A percentile compares a stretch with the other conserved stretches of the same genome.
These are phyloP conservation scores for Drosophila nebulosa DNA, from an alignment of 1,140 invertebrate species.

Conservation along the genomic window DNA sequence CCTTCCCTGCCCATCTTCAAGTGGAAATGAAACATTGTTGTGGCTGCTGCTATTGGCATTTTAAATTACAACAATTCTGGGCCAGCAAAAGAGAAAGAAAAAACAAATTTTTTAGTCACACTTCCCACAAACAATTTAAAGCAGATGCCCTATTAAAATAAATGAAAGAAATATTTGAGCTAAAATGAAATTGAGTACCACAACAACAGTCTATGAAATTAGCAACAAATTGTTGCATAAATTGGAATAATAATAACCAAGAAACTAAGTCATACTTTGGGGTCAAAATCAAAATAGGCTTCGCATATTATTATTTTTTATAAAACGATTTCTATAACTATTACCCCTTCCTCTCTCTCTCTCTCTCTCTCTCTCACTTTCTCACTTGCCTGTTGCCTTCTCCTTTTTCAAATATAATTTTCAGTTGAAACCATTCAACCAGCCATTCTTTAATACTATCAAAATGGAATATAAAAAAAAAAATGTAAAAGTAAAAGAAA, in stretches of 20 bases:
- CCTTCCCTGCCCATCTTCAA: constrained; percentile 21
- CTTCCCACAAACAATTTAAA: constrained; percentile 56
- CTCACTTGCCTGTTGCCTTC: neutral
- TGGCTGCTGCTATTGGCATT: constrained; percentile 49
- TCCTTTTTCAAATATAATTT: neutral
- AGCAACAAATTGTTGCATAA: neutral
- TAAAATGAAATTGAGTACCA: constrained; percentile 50
- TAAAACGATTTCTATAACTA: neutral
- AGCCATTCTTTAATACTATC: neutral
- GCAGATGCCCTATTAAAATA: constrained; percentile 45
- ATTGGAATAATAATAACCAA: neutral
- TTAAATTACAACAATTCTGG: constrained; percentile 65
- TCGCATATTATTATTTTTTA: too few relatives aligned
- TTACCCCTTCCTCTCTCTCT: neutral
- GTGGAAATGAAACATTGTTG: constrained; percentile 72
- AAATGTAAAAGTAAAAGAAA: neutral
- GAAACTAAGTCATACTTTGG: too few relatives aligned
- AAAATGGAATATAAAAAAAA: neutral
- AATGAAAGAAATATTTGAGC: constrained; percentile 48
- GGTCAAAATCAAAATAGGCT: too few relatives aligned
- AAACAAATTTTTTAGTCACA: constrained; percentile 50
- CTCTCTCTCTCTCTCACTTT: neutral
- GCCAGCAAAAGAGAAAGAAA: constrained; percentile 53
- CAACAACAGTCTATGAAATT: neutral
- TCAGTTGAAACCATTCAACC: neutral